Evolutionary conservation across 2,888 invertebrate species (phyloP).

Genomic region (Sepiola atlantica): DNA sequence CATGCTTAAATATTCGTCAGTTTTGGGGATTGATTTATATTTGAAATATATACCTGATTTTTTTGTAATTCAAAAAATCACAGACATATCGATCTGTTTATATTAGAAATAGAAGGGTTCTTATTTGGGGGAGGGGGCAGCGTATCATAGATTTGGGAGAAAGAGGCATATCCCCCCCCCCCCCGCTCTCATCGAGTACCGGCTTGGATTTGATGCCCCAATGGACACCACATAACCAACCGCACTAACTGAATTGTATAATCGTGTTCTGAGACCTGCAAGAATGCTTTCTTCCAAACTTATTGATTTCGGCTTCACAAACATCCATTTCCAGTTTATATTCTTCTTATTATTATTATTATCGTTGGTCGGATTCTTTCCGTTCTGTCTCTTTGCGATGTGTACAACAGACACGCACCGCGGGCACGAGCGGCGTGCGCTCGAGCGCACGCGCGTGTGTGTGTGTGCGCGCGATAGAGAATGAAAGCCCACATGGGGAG

Average conservation of each 20-base stretch:
- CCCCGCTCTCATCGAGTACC: no score
- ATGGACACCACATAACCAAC: not conserved
- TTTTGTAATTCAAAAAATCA: no score
- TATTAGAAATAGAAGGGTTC: no score
- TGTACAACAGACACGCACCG: not conserved
- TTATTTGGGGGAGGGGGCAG: no score
- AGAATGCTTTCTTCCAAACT: not conserved
- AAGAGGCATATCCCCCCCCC: not conserved
- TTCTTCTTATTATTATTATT: no score
- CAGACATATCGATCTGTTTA: no score
- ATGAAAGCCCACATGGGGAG: not conserved
- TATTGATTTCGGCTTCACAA: not conserved
- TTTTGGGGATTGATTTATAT: no score
- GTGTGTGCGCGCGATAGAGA: not conserved
- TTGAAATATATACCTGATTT: no score
- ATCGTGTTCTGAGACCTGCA: slow-evolving; percentile 1
- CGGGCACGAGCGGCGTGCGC: not conserved
- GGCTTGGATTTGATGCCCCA: not conserved
- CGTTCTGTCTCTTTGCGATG: not conserved
- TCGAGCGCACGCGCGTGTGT: not conserved
- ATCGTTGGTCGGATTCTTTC: no score
- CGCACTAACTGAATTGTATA: slow-evolving; percentile 8
- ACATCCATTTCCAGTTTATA: not conserved
- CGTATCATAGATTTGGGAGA: no score
- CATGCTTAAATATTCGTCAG: no score